Conservation (phyloP, 2,797 vertebrate species). For the Acrossocheilus wenchowensis region DNA sequence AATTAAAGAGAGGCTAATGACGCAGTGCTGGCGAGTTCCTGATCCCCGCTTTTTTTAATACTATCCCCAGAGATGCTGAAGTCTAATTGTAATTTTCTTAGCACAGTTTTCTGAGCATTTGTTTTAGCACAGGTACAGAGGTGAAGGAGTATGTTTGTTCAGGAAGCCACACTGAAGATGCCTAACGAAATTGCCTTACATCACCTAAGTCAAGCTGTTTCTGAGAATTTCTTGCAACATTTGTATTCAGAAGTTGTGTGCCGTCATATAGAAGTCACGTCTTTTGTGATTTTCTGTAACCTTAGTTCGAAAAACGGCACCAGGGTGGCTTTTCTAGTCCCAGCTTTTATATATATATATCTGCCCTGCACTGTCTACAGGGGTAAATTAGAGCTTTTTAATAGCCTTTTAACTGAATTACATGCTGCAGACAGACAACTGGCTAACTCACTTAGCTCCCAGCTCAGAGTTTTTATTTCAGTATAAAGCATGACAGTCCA, state of each 20-base stretch:
- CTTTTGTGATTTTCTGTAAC: background rate
- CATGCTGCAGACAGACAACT: constrained; percentile 50
- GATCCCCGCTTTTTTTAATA: constrained; percentile 28
- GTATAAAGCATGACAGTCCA: constrained; percentile 55
- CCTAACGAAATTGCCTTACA: background rate
- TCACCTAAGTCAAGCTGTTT: constrained; percentile 10
- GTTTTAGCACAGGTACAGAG: background rate
- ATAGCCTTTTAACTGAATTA: constrained; percentile 62
- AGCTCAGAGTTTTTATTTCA: constrained; percentile 58
- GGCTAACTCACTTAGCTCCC: constrained; percentile 58
- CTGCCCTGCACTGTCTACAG: constrained; percentile 33
- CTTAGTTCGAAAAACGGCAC: background rate
- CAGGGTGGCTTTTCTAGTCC: background rate
- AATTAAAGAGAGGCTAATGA: constrained; percentile 50
- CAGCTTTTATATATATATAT: constrained; percentile 40
- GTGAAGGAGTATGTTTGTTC: constrained; percentile 9
- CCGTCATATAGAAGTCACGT: background rate
- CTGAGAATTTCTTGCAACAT: background rate
- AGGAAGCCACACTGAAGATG: background rate
- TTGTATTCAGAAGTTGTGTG: background rate
- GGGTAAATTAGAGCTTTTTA: constrained; percentile 59
- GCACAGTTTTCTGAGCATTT: background rate
- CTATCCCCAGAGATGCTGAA: constrained; percentile 25
- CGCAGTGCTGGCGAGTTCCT: background rate
- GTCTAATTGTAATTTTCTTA: constrained; percentile 34